Evolutionary conservation across 2,113 vertebrate species (phyloP).

Genomic region (Cyanoliseus patagonus): DNA sequence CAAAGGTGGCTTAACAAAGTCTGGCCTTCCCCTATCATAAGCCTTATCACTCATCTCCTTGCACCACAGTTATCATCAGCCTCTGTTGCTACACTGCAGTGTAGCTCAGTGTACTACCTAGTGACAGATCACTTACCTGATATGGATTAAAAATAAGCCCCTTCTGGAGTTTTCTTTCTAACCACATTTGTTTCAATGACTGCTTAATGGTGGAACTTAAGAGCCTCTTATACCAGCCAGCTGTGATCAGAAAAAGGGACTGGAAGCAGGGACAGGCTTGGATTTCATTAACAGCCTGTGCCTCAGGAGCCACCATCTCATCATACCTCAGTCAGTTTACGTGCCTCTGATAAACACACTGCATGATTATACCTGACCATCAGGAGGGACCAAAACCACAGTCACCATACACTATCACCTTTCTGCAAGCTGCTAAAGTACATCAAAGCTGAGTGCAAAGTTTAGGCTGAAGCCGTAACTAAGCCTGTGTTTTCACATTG

Average conservation of each 20-base stretch:
- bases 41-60: neutral
- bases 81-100: neutral
- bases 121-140: neutral
- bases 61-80: neutral
- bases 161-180: neutral
- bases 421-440: neutral
- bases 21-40: neutral
- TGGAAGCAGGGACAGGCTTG: accelerated
- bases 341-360: neutral
- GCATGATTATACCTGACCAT: neutral
- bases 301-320: neutral
- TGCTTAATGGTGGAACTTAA: neutral
- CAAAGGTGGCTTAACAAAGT: neutral
- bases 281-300: neutral
- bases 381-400: neutral
- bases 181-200: neutral
- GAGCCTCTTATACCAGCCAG: neutral
- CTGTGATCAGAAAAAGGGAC: neutral
- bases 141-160: neutral
- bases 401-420: neutral
- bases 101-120: neutral
- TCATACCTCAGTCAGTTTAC: neutral
- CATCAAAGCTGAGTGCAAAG: neutral
- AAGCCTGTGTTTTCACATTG: neutral
- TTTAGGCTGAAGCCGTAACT: neutral